Percentiles rank a stretch among this genome's conserved stretches.
These are phyloP conservation scores for Drosophila virilis DNA, from an alignment of 1,140 invertebrate species.

Conservation along the genomic window DNA sequence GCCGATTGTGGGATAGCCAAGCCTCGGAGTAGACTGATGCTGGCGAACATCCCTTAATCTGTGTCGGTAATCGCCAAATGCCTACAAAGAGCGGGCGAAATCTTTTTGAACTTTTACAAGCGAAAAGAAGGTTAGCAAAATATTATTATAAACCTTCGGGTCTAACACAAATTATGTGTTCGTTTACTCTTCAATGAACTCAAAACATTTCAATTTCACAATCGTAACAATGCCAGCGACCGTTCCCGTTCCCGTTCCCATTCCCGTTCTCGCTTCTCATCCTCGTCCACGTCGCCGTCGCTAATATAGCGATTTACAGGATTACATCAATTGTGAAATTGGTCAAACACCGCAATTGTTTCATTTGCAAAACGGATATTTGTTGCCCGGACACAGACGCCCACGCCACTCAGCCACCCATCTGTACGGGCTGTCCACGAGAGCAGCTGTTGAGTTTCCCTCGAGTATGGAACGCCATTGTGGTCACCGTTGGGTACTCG, in stretches of 20 bases:
- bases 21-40: slow-evolving; percentile 23
- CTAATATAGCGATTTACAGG: slow-evolving; percentile 81
- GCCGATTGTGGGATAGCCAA: slow-evolving; percentile 47
- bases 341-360: slow-evolving; percentile 83
- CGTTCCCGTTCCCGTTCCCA: not conserved
- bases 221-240: not conserved
- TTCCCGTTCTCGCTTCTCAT: not conserved
- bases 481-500: slow-evolving; percentile 14
- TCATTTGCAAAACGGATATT: slow-evolving; percentile 82
- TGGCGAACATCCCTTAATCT: slow-evolving; percentile 82
- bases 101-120: slow-evolving; percentile 80
- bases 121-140: slow-evolving; percentile 83
- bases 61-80: slow-evolving; percentile 76
- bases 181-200: slow-evolving; percentile 80
- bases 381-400: slow-evolving; percentile 57
- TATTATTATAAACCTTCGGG: slow-evolving; percentile 82
- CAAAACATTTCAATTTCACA: slow-evolving; percentile 79
- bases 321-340: slow-evolving; percentile 75
- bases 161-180: slow-evolving; percentile 46
- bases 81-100: slow-evolving; percentile 72
- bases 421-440: not conserved
- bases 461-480: slow-evolving; percentile 35
- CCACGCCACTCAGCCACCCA: slow-evolving; percentile 32
- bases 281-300: slow-evolving; percentile 20
- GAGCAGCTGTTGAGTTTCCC: slow-evolving; percentile 63